Base-by-base conservation (phyloP, 1,140 invertebrate genomes). In the Temnothorax longispinosus region DNA sequence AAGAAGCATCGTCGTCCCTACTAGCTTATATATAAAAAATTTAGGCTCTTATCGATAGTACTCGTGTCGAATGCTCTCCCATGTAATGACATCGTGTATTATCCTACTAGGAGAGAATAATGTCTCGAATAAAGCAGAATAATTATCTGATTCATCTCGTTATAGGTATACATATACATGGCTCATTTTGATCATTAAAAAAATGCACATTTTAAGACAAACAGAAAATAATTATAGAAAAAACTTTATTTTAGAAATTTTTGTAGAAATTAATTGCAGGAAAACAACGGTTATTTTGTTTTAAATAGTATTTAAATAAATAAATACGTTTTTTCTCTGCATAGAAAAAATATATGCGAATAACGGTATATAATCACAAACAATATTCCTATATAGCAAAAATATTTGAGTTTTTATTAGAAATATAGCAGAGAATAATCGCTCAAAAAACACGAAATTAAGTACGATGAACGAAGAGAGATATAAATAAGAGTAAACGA, bases 11-110 rank as follows among this genome's bases (percentile, higher is more conserved):
- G 50, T 81, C 75, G 65, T 77, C 47, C 54, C 13, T 75, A 54
- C 80, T 60, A 65, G 76, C 56, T 90, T 85, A 80, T 38, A 52
- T 32, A 50, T 35, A 35, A 41, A 56, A 87, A 85, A 89, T 89
- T 76, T 85, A 58, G 56, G 38, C 13, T 32, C 69, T 75, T 74
- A 74, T 75, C 80, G 44, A 62, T 74, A 41, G 18, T 18, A 15
- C 54, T 35, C 2, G 38, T n/a, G 41, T 60, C 13, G 41, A 38
- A 11, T 60, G 62, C 5, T 41, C 18, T 72, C 13, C 1, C 27
- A 8, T 84, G 1, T 0, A 50, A 74, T 84, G 7, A 60, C 38
- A 84, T 62, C 4, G 11, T 47, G 21, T 47, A 74, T 74, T 75
- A 75, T 11, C 27, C 8, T 62, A n/a, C 1, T 64, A 2, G 21